A percentile compares a stretch with the other conserved stretches of the same genome.
Evolutionary conservation across 2,888 invertebrate genomes (phyloP).

Genomic region (Athalia circularis): DNA sequence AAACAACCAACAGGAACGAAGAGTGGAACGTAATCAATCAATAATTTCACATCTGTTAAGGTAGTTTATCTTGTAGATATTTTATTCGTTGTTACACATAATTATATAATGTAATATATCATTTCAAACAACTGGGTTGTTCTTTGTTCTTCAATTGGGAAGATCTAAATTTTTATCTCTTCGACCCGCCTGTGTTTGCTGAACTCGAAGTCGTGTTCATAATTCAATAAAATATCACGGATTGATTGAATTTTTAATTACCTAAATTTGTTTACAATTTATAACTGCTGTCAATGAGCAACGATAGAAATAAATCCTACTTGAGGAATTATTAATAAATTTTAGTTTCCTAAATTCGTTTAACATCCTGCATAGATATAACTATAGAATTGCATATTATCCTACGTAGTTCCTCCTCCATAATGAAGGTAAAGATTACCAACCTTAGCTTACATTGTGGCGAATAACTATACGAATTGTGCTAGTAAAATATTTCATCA

Average conservation of each 20-base stretch:
- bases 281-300: no score
- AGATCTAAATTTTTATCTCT: slow-evolving; percentile 6
- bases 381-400: background rate
- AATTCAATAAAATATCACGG: no score
- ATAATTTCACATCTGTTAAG: background rate
- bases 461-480: slow-evolving; percentile 14
- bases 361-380: background rate
- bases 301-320: no score
- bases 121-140: slow-evolving; percentile 14
- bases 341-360: background rate
- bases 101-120: slow-evolving; percentile 34
- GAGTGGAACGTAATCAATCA: slow-evolving; percentile 9
- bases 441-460: background rate
- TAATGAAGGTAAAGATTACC: slow-evolving; percentile 6
- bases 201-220: no score
- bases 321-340: background rate
- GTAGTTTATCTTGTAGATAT: slow-evolving; percentile 35
- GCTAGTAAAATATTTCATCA: slow-evolving; percentile 28
- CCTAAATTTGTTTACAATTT: no score
- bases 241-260: no score
- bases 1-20: slow-evolving; percentile 10
- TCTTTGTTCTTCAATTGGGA: slow-evolving; percentile 3
- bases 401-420: slow-evolving; percentile 14
- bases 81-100: slow-evolving; percentile 47
- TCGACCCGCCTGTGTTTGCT: no score